Evolutionary conservation across 2,888 invertebrate genomes (phyloP), one percentile per base, ranked within the genome.

Genomic region (Bruchidius siliquastri): DNA sequence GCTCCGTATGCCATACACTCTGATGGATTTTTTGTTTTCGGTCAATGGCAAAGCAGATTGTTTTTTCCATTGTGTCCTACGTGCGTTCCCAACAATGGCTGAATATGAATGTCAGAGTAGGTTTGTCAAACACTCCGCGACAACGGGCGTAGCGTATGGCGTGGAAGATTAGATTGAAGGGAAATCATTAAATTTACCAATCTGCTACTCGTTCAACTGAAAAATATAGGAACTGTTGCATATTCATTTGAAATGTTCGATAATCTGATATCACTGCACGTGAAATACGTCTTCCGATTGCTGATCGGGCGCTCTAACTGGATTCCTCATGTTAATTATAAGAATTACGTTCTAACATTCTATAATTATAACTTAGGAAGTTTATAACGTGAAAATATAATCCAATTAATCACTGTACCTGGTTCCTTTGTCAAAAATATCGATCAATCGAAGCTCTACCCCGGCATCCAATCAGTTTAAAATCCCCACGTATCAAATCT

Each of bases 381-480:
- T n/a, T n/a, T n/a, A n/a, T n/a, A n/a, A n/a, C n/a, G n/a, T n/a
- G n/a, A 30, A 30, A 30, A 30, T 8, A 30, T 30, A 30, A 30
- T 30, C 30, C 30, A 30, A 8, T 8, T 30, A 30, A 30, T 30
- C 8, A 30, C 30, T 8, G 30, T 8, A 30, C 30, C 8, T 3
- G 8, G 8, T 8, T 8, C 30, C 4, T 30, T 30, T 30, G 30
- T 6, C 30, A 18, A 8, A 49, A 18, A 49, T 13, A 13, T 13
- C 49, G 8, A 49, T 18, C 10, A 49, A 49, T 49, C 49, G 49
- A 8, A 49, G 1, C 49, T 13, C 10, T 18, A 20, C 32, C 49
- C 49, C 21, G 66, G 32, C 66, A 71, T 71, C 66, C 13, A 32
- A 71, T 71, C 71, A 32, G 22, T 66, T 71, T 71, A 32, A 71